Conservation (phyloP, 2,888 invertebrate species). For the Cheilosia urbana region DNA sequence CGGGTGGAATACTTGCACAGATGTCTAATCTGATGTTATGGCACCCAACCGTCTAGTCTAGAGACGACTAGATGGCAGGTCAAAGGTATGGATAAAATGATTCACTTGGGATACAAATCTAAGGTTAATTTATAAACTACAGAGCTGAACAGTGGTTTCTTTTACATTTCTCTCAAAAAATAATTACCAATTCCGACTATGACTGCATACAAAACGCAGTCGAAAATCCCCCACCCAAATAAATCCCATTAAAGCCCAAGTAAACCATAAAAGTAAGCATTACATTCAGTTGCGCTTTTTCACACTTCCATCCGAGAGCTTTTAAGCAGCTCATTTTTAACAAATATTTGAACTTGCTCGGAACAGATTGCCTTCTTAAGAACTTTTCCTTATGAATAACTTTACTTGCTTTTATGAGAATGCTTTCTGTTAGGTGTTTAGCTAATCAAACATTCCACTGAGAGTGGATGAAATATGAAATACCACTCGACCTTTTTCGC, state of each 20-base stretch:
- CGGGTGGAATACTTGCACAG: too few species aligned
- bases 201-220: too few species aligned
- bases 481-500: background rate
- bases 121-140: too few species aligned
- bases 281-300: background rate
- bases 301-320: background rate
- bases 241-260: background rate
- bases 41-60: too few species aligned
- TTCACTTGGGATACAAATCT: too few species aligned
- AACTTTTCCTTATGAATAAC: slow-evolving; percentile 18
- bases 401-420: slow-evolving; percentile 1
- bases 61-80: too few species aligned
- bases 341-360: slow-evolving; percentile 51
- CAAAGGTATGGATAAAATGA: too few species aligned
- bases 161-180: too few species aligned
- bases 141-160: too few species aligned
- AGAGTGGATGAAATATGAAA: background rate
- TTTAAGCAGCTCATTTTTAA: slow-evolving; percentile 3
- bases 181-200: too few species aligned
- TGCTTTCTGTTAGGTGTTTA: slow-evolving; percentile 3
- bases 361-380: background rate
- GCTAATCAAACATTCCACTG: slow-evolving; percentile 28
- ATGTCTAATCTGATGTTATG: too few species aligned
- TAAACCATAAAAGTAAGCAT: background rate
- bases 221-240: background rate